Percentiles rank a stretch among this genome's conserved stretches.
Conservation (phyloP, 2,113 vertebrate species). For the Phocoena sinus region DNA sequence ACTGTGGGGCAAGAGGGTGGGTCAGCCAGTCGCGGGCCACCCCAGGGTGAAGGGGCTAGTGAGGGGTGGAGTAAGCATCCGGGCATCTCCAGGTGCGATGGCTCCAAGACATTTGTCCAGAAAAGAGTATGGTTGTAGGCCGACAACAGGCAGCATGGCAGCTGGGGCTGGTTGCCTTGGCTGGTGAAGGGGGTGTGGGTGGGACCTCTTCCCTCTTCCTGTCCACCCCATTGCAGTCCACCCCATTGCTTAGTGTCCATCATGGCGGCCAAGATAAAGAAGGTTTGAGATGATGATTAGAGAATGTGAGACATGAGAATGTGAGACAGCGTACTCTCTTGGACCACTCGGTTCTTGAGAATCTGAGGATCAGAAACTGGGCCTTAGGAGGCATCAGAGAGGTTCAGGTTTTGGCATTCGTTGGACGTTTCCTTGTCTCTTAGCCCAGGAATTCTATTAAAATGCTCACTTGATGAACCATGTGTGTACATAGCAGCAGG, state of each 20-base stretch:
- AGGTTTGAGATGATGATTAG: not conserved
- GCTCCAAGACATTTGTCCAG: not conserved
- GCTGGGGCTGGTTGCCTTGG: not conserved
- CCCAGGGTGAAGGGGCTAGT: not conserved
- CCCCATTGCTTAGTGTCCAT: not conserved
- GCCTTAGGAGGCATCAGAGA: not conserved
- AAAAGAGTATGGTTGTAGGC: no score
- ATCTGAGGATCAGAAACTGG: not conserved
- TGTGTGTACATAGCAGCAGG: not conserved
- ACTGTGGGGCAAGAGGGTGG: not conserved
- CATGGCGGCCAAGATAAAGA: not conserved
- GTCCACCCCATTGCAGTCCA: accelerated
- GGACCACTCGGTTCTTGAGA: not conserved
- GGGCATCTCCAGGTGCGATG: not conserved
- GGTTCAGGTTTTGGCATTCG: not conserved
- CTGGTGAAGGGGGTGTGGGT: not conserved
- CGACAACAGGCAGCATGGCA: not conserved
- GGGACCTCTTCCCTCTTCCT: accelerated
- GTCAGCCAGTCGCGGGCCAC: not conserved
- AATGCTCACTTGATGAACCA: not conserved
- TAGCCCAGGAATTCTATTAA: not conserved
- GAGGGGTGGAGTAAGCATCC: not conserved
- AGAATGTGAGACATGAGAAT: not conserved
- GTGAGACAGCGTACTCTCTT: not conserved
- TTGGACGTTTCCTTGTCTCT: not conserved